A percentile compares a stretch with the other conserved stretches of the same genome.
These are phyloP conservation scores for Parascotia fuliginaria DNA, from an alignment of 2,888 invertebrate species.

Conservation along the genomic window DNA sequence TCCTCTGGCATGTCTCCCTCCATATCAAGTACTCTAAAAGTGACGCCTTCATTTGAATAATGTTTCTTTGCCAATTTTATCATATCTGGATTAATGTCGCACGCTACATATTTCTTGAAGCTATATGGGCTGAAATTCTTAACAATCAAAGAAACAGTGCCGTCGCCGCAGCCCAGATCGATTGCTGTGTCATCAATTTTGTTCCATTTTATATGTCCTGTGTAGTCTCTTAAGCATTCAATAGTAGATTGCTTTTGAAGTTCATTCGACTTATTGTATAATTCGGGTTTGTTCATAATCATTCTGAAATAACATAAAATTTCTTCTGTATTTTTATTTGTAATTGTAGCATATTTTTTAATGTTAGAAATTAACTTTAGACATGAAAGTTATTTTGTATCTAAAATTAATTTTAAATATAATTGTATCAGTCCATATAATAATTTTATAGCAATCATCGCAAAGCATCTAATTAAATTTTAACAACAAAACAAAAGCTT, in stretches of 20 bases:
- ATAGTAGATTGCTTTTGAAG: conserved; percentile 85
- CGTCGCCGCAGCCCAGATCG: conserved; percentile 89
- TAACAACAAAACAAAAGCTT: no score
- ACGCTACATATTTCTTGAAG: conserved; percentile 83
- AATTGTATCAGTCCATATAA: no score
- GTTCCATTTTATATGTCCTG: conserved; percentile 84
- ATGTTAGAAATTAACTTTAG: no score
- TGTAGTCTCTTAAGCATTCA: conserved; percentile 87
- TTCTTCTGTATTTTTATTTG: no score
- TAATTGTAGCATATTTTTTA: no score
- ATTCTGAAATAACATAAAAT: conserved; percentile 22
- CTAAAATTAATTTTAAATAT: no score
- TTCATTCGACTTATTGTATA: conserved; percentile 87
- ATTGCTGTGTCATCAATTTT: conserved; percentile 71
- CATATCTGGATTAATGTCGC: conserved; percentile 90
- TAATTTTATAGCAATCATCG: no score
- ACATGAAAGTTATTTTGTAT: no score
- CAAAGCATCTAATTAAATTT: no score
- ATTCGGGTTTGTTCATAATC: conserved; percentile 84
- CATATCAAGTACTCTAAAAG: conserved; percentile 34
- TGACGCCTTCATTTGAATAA: conserved; percentile 65
- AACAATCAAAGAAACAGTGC: conserved; percentile 86
- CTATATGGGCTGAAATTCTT: conserved; percentile 85
- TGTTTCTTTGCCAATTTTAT: conserved; percentile 86
- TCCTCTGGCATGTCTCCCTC: conserved; percentile 36